Percentiles rank a stretch among this genome's conserved stretches.
Evolutionary conservation across 2,888 invertebrate species (phyloP).

Genomic region (Drosophila prolongata): DNA sequence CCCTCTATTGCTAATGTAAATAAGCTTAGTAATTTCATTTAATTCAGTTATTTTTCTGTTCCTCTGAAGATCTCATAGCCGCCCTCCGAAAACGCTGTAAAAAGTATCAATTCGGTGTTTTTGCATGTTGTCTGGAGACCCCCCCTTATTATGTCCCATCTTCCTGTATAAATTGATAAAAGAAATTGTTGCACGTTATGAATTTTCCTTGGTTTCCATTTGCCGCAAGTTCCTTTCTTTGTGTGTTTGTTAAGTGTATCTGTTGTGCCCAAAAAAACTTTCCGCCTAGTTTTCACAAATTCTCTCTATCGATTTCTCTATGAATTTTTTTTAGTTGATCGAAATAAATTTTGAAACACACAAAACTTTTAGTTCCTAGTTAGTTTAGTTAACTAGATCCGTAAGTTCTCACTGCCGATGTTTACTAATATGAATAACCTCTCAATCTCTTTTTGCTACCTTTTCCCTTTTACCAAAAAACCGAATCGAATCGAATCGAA

Average conservation of each 20-base stretch:
- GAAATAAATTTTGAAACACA: constrained; percentile 32
- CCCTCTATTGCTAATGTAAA: constrained; percentile 53
- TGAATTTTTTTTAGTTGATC: constrained; percentile 40
- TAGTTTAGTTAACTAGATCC: constrained; percentile 31
- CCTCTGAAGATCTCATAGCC: constrained; percentile 8
- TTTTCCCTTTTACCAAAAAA: constrained; percentile 27
- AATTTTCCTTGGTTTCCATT: constrained; percentile 40
- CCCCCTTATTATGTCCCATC: neutral
- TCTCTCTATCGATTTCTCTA: constrained; percentile 40
- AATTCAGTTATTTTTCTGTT: constrained; percentile 21
- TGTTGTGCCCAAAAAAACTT: constrained; percentile 48
- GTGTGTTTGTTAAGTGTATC: constrained; percentile 62
- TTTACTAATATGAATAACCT: constrained; percentile 69
- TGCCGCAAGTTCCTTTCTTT: constrained; percentile 54
- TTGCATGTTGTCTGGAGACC: constrained; percentile 34
- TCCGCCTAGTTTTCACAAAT: constrained; percentile 35
- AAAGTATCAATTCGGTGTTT: constrained; percentile 38
- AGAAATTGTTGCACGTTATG: constrained; percentile 62
- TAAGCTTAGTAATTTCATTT: constrained; percentile 49
- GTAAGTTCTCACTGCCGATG: constrained; percentile 52
- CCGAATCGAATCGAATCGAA: constrained; percentile 21
- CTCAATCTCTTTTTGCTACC: constrained; percentile 71
- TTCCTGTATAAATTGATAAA: constrained; percentile 21
- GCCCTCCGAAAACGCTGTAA: constrained; percentile 25
- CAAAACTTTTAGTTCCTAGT: constrained; percentile 30